A percentile compares a stretch with the other conserved stretches of the same genome.
These are phyloP conservation scores for Panurus biarmicus DNA, from an alignment of 2,113 vertebrate species.

Conservation along the genomic window DNA sequence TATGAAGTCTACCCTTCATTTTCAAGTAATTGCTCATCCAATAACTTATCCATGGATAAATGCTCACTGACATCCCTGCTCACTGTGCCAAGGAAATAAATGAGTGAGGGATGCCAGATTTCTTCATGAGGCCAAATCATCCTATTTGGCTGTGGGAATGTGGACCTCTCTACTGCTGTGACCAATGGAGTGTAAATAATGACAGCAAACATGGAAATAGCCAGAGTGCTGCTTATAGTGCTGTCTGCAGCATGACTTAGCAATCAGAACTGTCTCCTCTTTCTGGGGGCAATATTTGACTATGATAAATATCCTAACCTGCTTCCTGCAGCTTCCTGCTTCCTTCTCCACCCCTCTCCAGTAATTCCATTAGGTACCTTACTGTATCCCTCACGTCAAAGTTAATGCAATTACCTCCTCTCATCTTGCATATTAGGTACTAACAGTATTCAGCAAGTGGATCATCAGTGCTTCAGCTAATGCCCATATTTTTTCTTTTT, in stretches of 20 bases:
- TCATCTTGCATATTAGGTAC: conserved; percentile 13
- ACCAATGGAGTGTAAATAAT: not conserved
- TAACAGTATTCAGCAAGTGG: not conserved
- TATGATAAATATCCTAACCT: not conserved
- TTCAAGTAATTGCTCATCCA: accelerated
- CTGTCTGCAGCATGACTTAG: not conserved
- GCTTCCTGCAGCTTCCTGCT: not conserved
- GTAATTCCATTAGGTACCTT: conserved; percentile 31
- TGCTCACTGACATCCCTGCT: not conserved
- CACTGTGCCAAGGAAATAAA: not conserved
- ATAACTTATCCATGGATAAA: not conserved
- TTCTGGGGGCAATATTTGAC: not conserved
- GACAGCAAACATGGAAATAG: not conserved
- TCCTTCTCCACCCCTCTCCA: not conserved
- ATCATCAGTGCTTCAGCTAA: not conserved
- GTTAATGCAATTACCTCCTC: conserved; percentile 24
- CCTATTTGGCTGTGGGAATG: not conserved
- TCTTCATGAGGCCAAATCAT: not conserved
- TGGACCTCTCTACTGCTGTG: not conserved
- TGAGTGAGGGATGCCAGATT: not conserved
- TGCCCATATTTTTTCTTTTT: not conserved
- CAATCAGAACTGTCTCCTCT: not conserved
- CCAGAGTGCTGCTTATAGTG: not conserved
- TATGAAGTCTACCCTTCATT: not conserved
- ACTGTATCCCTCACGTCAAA: not conserved